phyloP scores from a whole-genome alignment of 23 tunicate species.

The Ascidia mentula region DNA sequence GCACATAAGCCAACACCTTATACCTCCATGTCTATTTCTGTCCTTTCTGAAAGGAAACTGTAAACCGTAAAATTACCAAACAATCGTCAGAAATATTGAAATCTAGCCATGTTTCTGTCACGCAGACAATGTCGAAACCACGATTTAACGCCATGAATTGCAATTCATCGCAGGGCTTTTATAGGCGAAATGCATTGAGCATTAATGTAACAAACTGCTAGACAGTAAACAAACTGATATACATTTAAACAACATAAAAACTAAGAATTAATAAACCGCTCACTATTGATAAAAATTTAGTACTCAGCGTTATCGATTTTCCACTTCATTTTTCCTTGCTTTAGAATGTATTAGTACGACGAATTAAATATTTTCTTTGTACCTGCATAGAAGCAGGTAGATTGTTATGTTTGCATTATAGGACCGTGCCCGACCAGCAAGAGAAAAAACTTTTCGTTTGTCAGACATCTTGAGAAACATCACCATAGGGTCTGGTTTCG shows the following conservation, averaged over 20 bases:
- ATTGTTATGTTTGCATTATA: neutral
- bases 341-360: neutral
- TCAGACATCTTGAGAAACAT: neutral
- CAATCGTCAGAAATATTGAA: neutral
- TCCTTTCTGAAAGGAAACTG: too few relatives aligned
- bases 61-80: neutral
- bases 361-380: neutral
- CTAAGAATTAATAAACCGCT: too few relatives aligned
- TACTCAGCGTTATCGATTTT: neutral
- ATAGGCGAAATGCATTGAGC: neutral
- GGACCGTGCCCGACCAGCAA: slow-evolving; percentile 10
- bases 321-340: neutral
- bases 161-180: neutral
- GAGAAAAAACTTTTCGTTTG: neutral
- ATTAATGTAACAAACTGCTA: neutral
- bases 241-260: too few relatives aligned
- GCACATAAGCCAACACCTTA: neutral
- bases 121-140: neutral
- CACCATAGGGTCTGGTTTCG: neutral
- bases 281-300: neutral
- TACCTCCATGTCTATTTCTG: neutral
- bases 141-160: neutral
- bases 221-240: neutral
- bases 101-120: slow-evolving; percentile 1
- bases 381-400: neutral